Percentiles rank a stretch among this genome's conserved stretches.
Conservation (phyloP, 2,797 vertebrate species). For the Thamnophis elegans region DNA sequence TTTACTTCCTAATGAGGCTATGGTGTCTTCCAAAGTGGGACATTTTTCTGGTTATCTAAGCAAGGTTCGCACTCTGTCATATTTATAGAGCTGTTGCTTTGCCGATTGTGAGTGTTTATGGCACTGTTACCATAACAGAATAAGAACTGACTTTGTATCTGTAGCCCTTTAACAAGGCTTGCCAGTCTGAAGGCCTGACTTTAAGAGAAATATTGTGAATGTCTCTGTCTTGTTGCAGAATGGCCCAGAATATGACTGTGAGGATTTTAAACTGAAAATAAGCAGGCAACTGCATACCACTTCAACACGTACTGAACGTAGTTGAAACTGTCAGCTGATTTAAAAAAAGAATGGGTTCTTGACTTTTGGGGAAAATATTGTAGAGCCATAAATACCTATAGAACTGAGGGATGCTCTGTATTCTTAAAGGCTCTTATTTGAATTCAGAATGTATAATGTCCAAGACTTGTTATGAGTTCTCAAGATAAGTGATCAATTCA, state of each 20-base stretch:
- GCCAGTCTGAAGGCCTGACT: slow-evolving; percentile 41
- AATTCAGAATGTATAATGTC: neutral
- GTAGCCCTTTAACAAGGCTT: slow-evolving; percentile 39
- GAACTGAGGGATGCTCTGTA: neutral
- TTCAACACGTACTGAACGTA: neutral
- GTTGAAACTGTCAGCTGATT: neutral
- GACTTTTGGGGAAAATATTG: neutral
- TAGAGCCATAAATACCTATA: neutral
- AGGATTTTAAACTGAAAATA: neutral
- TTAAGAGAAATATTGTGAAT: slow-evolving; percentile 39
- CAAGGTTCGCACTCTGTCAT: slow-evolving; percentile 15
- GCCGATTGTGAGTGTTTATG: slow-evolving; percentile 51
- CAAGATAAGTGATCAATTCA: neutral
- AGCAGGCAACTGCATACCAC: neutral
- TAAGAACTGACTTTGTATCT: slow-evolving; percentile 33
- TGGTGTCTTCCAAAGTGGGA: slow-evolving; percentile 32
- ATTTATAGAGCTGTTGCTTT: slow-evolving; percentile 44
- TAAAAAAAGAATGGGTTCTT: neutral
- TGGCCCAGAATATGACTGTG: rapidly evolving
- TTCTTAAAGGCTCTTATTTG: neutral
- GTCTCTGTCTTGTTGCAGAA: slow-evolving; percentile 24
- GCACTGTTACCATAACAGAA: slow-evolving; percentile 60
- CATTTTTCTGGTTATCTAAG: slow-evolving; percentile 46
- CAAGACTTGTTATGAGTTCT: neutral
- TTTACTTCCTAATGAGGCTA: neutral